Evolutionary conservation across 1,140 invertebrate species (phyloP).

Genomic region (Leptopilina clavipes): DNA sequence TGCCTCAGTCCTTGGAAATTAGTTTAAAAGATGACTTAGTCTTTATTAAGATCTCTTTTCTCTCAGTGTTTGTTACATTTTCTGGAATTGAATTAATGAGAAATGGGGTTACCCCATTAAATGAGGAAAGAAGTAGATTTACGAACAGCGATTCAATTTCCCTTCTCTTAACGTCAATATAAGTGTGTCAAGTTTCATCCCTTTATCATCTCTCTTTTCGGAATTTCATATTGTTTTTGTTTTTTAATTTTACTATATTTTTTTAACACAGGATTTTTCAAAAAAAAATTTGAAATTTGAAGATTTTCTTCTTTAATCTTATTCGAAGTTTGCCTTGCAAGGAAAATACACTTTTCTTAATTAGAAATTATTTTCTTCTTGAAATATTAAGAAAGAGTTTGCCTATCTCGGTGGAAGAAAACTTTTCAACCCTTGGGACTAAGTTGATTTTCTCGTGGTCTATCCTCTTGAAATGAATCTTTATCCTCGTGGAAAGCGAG

Average conservation of each 20-base stretch:
- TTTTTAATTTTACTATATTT: not conserved
- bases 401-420: not conserved
- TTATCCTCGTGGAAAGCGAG: not conserved
- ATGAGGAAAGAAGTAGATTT: constrained; percentile 55
- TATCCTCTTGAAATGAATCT: not conserved
- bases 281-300: too few species aligned
- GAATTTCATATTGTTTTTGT: too few species aligned
- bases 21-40: constrained; percentile 13
- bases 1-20: not conserved
- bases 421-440: not conserved
- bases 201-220: not conserved
- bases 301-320: too few species aligned
- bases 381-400: not conserved
- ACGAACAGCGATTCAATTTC: constrained; percentile 54
- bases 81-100: constrained; percentile 55
- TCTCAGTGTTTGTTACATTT: constrained; percentile 10
- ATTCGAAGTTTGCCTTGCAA: too few species aligned
- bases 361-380: not conserved
- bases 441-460: not conserved
- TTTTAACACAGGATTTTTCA: too few species aligned
- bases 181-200: constrained; percentile 4
- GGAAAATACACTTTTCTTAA: too few species aligned
- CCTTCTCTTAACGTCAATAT: constrained; percentile 17
- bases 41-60: constrained; percentile 33
- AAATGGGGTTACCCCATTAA: constrained; percentile 53